A percentile compares a stretch with the other conserved stretches of the same genome.
Conservation (phyloP, 2,113 vertebrate species). For the Prolemur simus region DNA sequence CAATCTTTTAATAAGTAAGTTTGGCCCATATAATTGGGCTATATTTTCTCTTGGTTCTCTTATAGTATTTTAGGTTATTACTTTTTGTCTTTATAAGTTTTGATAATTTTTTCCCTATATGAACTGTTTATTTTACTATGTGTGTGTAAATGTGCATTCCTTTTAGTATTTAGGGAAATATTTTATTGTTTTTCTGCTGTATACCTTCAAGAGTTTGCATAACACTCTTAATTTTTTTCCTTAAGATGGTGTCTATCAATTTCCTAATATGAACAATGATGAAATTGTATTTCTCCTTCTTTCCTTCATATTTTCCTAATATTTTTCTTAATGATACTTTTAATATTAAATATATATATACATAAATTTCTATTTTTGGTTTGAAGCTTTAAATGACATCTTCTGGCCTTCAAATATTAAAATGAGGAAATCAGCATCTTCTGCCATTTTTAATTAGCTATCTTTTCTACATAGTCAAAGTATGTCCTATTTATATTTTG, state of each 20-base stretch:
- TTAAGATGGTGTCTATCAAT: neutral
- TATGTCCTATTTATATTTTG: neutral
- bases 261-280: neutral
- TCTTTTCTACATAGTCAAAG: neutral
- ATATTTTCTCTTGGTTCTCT: neutral
- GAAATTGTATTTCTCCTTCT: conserved; percentile 1
- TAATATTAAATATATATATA: neutral
- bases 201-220: neutral
- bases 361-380: neutral
- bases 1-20: neutral
- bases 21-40: neutral
- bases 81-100: neutral
- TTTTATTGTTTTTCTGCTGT: neutral
- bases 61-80: neutral
- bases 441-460: neutral
- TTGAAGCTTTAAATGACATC: neutral
- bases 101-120: neutral
- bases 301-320: neutral
- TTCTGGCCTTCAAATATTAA: neutral
- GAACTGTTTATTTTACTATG: neutral
- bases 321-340: neutral
- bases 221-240: neutral
- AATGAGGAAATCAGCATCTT: neutral
- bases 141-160: neutral
- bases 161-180: neutral